Conservation (phyloP, 37 sponge, comb jelly and placozoan species). For the Cladorhizidae sp. region DNA sequence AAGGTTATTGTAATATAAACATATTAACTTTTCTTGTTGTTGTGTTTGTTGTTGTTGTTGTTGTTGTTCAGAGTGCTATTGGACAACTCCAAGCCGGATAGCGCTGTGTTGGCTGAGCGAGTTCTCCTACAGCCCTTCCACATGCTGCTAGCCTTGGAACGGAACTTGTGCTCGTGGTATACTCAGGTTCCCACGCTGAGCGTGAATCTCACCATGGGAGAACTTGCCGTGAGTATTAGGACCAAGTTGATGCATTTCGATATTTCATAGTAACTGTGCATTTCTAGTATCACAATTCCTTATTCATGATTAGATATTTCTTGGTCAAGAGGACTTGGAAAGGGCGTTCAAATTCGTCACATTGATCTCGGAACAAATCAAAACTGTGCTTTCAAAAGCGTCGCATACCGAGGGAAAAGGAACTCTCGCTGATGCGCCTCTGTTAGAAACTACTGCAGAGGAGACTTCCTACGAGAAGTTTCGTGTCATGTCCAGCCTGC, state of each 20-base stretch:
- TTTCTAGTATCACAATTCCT: too few relatives aligned
- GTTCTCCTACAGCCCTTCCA: conserved; percentile 59
- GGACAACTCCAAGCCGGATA: conserved; percentile 9
- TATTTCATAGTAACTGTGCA: too few relatives aligned
- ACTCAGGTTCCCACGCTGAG: conserved; percentile 29
- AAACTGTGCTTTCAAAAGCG: background rate
- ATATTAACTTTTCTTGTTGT: too few relatives aligned
- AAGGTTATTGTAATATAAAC: too few relatives aligned
- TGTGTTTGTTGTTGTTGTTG: background rate
- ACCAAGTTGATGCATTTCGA: too few relatives aligned
- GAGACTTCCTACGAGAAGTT: conserved; percentile 3
- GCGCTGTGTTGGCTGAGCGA: conserved; percentile 37
- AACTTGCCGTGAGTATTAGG: conserved; percentile 39
- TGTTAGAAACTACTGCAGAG: background rate
- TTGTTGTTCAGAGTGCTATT: conserved; percentile 26
- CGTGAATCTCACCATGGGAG: conserved; percentile 38
- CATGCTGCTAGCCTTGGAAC: conserved; percentile 44
- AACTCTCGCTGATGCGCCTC: background rate
- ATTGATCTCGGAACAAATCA: conserved; percentile 1
- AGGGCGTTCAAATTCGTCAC: conserved; percentile 6
- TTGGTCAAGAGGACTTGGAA: conserved; percentile 57
- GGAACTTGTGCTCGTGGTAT: conserved; percentile 59
- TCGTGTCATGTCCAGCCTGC: conserved; percentile 12
- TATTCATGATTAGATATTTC: conserved; percentile 2
- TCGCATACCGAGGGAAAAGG: background rate